Conservation (phyloP, 2,888 invertebrate species). For the Phorcus lineatus region DNA sequence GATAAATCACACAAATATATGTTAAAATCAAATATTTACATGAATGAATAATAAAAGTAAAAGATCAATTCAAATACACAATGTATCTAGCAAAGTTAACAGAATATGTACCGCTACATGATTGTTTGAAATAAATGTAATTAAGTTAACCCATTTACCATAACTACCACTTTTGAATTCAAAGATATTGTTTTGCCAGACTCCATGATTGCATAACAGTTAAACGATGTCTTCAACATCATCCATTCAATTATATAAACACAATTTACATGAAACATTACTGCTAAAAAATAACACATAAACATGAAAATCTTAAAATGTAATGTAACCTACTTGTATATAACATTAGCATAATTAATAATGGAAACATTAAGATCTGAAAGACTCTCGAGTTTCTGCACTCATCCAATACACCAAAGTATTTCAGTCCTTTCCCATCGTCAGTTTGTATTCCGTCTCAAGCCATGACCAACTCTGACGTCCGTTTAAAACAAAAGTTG, state of each 20-base stretch:
- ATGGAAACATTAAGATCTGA: slow-evolving; percentile 8
- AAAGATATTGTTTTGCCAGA: neutral
- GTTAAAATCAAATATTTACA: too few species aligned
- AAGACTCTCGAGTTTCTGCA: neutral
- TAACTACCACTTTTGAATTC: too few species aligned
- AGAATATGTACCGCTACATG: too few species aligned
- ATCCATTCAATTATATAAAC: neutral
- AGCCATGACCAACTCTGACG: neutral
- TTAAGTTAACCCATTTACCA: too few species aligned
- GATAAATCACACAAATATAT: too few species aligned
- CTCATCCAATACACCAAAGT: neutral
- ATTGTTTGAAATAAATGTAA: too few species aligned
- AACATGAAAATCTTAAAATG: neutral
- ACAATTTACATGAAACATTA: too few species aligned
- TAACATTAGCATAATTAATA: neutral
- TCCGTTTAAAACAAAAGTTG: neutral
- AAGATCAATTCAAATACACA: too few species aligned
- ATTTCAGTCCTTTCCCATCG: neutral
- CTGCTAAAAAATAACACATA: neutral
- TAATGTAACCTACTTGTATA: neutral
- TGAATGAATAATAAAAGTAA: too few species aligned
- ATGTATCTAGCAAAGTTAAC: too few species aligned
- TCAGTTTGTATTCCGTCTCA: neutral
- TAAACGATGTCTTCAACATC: neutral
- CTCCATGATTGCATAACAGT: neutral